These are phyloP conservation scores for Puffinus mauretanicus DNA, from an alignment of 2,113 vertebrate genomes.

Conservation along the genomic window DNA sequence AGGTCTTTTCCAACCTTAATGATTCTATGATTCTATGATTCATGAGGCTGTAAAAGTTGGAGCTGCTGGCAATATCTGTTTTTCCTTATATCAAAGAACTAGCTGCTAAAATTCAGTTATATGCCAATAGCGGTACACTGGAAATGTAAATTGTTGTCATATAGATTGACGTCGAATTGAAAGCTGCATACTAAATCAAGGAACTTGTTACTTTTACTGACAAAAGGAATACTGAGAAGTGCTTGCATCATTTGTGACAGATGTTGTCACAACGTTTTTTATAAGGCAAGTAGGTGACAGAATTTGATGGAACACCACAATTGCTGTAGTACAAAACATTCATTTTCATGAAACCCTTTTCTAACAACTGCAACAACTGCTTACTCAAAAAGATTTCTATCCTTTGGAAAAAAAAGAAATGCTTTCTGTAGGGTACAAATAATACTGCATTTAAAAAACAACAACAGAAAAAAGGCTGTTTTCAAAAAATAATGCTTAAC, in stretches of 20 bases:
- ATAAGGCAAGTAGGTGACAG: background rate
- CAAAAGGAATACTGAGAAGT: slow-evolving; percentile 4
- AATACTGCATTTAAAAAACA: background rate
- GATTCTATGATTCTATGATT: background rate
- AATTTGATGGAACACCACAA: background rate
- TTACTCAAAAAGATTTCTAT: background rate
- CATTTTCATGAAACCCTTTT: slow-evolving; percentile 3
- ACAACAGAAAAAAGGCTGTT: background rate
- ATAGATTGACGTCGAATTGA: background rate
- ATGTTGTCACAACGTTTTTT: slow-evolving; percentile 21
- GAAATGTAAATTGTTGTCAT: slow-evolving; percentile 34
- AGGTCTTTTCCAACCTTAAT: too few species aligned
- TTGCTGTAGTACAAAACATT: background rate
- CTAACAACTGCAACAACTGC: background rate
- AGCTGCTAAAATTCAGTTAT: background rate
- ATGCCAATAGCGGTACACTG: background rate
- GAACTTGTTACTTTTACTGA: slow-evolving; percentile 18
- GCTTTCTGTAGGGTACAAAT: background rate
- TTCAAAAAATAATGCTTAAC: background rate
- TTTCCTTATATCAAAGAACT: background rate
- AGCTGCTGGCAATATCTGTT: background rate
- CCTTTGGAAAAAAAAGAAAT: background rate
- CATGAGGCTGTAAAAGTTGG: background rate
- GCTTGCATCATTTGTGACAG: slow-evolving; percentile 38
- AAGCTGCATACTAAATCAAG: slow-evolving; percentile 13